Evolutionary conservation across 1,140 invertebrate genomes (phyloP), one percentile per base, ranked within the genome.

Genomic region (Cryptotermes secundus): DNA sequence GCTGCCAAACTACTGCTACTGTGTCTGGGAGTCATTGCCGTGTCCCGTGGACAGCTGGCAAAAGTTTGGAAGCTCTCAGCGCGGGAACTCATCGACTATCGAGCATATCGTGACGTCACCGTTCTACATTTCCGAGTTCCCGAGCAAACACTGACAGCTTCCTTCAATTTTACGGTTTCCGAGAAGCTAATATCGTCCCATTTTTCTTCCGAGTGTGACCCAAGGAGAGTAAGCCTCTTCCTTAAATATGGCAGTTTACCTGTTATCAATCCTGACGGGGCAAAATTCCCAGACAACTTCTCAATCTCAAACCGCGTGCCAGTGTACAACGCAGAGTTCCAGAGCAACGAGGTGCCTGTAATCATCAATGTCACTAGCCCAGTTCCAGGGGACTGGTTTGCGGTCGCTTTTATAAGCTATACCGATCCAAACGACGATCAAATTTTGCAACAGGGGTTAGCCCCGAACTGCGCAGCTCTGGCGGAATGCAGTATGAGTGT

Each of bases 371-470:
- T 94, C 26, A 90, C 91, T 26, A 92, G 92, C 80, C 96, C 96
- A 0, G 89, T 92, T 19, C 92, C 95, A 0, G 96, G 96, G 3
- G 93, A 93, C 86, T 97, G 96, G 95, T 97, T 94, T 90, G 94
- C 93, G 1, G 92, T 95, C 45, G 94, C 94, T 12, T 96, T 96
- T 89, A 90, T 95, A 84, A 92, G 94, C 42, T 95, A 94, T 93
- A 90, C 92, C 35, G 93, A 95, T 91, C 95, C 94, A 14, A 92
- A 93, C 86, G 91, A 91, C 38, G 92, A 93, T 85, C 92, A 92
- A 86, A 95, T 95, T 86, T 92, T 92, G 86, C 95, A 95, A 86
- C 92, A 95, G 92, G 95, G 95, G 3, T 53, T 84, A 26, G 34
- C 81, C 4, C 72, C 81, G 34, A 53, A 42, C 31, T 84, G 84